Conservation (phyloP, 1,140 invertebrate species). For the Hirudo medicinalis region DNA sequence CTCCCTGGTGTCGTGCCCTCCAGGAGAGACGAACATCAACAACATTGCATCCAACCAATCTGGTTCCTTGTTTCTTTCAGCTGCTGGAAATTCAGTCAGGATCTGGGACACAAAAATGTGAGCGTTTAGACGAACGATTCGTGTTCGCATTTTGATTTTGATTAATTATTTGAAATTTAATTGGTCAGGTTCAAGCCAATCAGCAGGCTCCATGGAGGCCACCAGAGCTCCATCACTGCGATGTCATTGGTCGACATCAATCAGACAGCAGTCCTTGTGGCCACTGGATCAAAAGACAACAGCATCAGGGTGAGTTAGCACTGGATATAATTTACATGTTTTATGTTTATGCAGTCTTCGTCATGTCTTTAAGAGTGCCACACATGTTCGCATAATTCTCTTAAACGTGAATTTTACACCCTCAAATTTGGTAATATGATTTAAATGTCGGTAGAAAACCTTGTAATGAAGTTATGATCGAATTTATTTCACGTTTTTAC, state of each 20-base stretch:
- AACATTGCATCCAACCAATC: conserved; percentile 52
- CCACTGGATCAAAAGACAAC: conserved; percentile 79
- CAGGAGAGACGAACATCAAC: conserved; percentile 54
- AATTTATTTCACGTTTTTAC: no score
- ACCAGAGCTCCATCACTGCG: conserved; percentile 73
- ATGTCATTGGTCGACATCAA: conserved; percentile 54
- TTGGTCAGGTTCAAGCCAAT: conserved; percentile 51
- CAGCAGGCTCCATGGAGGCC: conserved; percentile 65
- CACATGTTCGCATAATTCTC: no score
- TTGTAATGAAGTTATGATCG: no score
- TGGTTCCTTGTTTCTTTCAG: conserved; percentile 55
- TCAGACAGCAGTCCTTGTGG: conserved; percentile 45
- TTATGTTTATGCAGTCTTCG: neutral
- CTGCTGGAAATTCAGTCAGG: conserved; percentile 61
- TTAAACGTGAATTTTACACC: no score
- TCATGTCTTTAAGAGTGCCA: no score
- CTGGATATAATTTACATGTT: conserved; percentile 1
- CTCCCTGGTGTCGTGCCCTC: conserved; percentile 37
- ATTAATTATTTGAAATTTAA: neutral
- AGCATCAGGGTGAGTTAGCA: conserved; percentile 49
- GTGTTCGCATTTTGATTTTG: neutral
- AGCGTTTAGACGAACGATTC: conserved; percentile 29
- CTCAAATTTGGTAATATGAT: no score
- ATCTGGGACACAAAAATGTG: conserved; percentile 71
- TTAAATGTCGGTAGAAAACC: no score